phyloP scores from a whole-genome alignment of 2,113 vertebrate species.

The Xenopus laevis region DNA sequence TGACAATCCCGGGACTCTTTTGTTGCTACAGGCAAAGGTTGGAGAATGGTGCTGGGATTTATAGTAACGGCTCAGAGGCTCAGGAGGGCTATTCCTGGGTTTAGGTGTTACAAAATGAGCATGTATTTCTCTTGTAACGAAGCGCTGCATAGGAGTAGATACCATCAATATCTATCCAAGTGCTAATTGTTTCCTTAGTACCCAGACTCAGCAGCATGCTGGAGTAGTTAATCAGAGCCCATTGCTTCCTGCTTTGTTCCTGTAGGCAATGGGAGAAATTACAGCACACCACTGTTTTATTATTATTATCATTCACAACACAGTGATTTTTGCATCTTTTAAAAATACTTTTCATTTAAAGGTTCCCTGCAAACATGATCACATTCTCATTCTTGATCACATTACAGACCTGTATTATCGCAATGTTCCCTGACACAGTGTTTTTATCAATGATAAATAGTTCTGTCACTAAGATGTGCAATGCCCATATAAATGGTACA shows the following conservation, averaged over 20 bases:
- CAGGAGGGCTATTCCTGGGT: no score
- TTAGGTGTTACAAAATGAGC: no score
- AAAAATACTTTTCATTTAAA: background rate
- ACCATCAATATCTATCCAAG: no score
- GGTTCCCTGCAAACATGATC: background rate
- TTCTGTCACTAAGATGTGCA: background rate
- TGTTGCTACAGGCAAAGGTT: no score
- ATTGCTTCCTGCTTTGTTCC: conserved; percentile 7
- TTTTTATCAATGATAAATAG: background rate
- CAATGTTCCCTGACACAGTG: background rate
- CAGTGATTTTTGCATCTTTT: conserved; percentile 17
- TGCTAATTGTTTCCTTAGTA: conserved; percentile 2
- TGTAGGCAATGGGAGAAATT: conserved; percentile 5
- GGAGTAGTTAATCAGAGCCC: conserved; percentile 4
- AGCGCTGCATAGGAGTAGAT: no score
- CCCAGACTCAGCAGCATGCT: background rate
- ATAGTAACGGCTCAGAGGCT: no score
- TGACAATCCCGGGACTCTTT: no score
- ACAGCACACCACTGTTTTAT: conserved; percentile 4
- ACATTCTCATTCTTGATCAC: background rate
- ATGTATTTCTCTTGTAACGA: no score
- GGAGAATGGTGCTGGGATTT: no score
- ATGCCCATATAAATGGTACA: background rate
- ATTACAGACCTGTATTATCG: background rate
- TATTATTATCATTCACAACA: conserved; percentile 4